phyloP scores from a whole-genome alignment of 2,888 invertebrate species.

The Ypsolopha scabrella region DNA sequence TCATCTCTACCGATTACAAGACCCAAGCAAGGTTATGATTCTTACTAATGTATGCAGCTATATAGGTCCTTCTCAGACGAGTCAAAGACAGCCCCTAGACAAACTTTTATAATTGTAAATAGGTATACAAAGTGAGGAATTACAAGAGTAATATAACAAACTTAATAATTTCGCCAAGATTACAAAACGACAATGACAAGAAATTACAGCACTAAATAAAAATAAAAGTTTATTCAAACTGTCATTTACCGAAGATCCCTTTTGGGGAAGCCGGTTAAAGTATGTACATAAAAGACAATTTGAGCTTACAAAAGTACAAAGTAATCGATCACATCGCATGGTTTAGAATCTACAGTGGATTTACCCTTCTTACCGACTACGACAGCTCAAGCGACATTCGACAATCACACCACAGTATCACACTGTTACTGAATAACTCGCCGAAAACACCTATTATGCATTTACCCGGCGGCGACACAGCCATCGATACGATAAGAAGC shows the following conservation, averaged over 20 bases:
- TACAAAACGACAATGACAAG: not conserved
- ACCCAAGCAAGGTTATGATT: slow-evolving; percentile 36
- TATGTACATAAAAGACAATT: slow-evolving; percentile 64
- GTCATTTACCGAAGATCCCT: slow-evolving; percentile 33
- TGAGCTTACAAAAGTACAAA: slow-evolving; percentile 70
- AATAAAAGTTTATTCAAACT: slow-evolving; percentile 26
- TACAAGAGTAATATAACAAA: not conserved
- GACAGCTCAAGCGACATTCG: slow-evolving; percentile 62
- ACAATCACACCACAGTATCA: slow-evolving; percentile 60
- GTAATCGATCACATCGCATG: slow-evolving; percentile 64
- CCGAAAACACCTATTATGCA: slow-evolving; percentile 60
- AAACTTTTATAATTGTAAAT: not conserved
- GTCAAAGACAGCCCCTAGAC: not conserved
- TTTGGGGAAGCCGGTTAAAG: slow-evolving; percentile 43
- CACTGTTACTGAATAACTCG: slow-evolving; percentile 42
- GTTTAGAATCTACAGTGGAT: slow-evolving; percentile 60
- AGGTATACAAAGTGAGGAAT: not conserved
- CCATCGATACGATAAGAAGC: slow-evolving; percentile 1
- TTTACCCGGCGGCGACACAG: slow-evolving; percentile 11
- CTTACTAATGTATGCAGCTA: slow-evolving; percentile 25
- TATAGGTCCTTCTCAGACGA: not conserved
- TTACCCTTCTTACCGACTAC: slow-evolving; percentile 62
- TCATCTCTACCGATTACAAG: slow-evolving; percentile 53
- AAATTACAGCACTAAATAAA: slow-evolving; percentile 31
- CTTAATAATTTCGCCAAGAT: slow-evolving; percentile 1